A percentile compares a stretch with the other conserved stretches of the same genome.
Conservation (phyloP, 2,113 vertebrate species). For the Clarias magur region DNA sequence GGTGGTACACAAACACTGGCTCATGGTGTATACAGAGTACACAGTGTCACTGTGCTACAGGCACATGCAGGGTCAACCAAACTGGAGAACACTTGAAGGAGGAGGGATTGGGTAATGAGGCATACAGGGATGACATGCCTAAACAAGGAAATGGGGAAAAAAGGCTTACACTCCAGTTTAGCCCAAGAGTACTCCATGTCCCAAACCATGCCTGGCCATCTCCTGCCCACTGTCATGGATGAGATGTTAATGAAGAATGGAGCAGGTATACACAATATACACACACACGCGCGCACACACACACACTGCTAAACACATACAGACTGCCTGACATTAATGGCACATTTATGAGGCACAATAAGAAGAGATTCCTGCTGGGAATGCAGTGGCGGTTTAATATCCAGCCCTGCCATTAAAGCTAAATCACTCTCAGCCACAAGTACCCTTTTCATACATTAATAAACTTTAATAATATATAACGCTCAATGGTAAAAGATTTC, state of each 20-base stretch:
- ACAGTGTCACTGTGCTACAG: constrained; percentile 43
- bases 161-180: constrained; percentile 67
- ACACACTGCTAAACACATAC: constrained; percentile 33
- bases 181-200: constrained; percentile 70
- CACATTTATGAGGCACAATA: not conserved
- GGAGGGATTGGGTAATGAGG: constrained; percentile 34
- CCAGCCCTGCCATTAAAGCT: not conserved
- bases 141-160: constrained; percentile 61
- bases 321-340: constrained; percentile 17
- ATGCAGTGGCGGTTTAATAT: not conserved
- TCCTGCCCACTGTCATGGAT: constrained; percentile 69
- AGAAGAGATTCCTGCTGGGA: constrained; percentile 5
- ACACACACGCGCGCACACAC: not conserved
- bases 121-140: constrained; percentile 59
- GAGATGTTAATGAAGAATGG: constrained; percentile 72
- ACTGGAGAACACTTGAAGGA: constrained; percentile 40
- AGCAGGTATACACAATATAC: constrained; percentile 35
- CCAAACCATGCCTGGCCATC: constrained; percentile 73
- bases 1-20: constrained; percentile 17
- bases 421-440: not conserved
- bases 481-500: not conserved
- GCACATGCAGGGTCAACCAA: constrained; percentile 47
- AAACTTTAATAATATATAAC: constrained; percentile 10
- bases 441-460: not conserved
- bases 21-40: constrained; percentile 6